Evolutionary conservation across 1,140 invertebrate genomes (phyloP).

Genomic region (Colletes gigas): DNA sequence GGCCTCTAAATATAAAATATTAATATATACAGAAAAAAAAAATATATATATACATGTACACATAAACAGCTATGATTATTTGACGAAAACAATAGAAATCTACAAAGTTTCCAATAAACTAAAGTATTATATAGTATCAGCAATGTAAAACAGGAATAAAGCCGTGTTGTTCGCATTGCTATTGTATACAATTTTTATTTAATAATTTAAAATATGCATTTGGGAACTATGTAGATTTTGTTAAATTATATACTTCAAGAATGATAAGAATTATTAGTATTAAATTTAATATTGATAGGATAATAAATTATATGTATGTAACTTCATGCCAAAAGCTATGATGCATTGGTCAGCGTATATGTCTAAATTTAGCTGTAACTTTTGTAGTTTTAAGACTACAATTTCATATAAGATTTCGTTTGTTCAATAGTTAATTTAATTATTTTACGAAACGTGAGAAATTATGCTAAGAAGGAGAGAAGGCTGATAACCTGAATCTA

Average conservation of each 20-base stretch:
- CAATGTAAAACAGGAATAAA: constrained; percentile 7
- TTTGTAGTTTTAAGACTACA: constrained; percentile 76
- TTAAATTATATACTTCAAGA: constrained; percentile 55
- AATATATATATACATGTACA: constrained; percentile 58
- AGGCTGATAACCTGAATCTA: constrained; percentile 49
- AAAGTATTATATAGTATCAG: constrained; percentile 37
- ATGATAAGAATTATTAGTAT: constrained; percentile 68
- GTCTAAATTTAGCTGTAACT: constrained; percentile 80
- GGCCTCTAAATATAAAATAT: constrained; percentile 68
- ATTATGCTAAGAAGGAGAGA: constrained; percentile 40
- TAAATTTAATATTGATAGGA: constrained; percentile 54
- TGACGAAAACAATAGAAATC: constrained; percentile 11
- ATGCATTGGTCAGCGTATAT: constrained; percentile 80
- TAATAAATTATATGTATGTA: constrained; percentile 75
- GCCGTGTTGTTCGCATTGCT: constrained; percentile 18
- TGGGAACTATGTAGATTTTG: constrained; percentile 59
- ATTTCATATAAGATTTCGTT: constrained; percentile 64
- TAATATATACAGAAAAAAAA: constrained; percentile 68
- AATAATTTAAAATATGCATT: constrained; percentile 41
- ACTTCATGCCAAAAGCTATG: constrained; percentile 73
- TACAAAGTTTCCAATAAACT: constrained; percentile 37
- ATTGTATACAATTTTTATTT: constrained; percentile 42
- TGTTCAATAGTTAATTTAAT: constrained; percentile 49
- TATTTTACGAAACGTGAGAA: constrained; percentile 37
- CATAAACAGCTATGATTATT: constrained; percentile 21